A percentile compares a stretch with the other conserved stretches of the same genome.
These are phyloP conservation scores for Drosophila grimshawi DNA, from an alignment of 1,140 invertebrate genomes.

Conservation along the genomic window DNA sequence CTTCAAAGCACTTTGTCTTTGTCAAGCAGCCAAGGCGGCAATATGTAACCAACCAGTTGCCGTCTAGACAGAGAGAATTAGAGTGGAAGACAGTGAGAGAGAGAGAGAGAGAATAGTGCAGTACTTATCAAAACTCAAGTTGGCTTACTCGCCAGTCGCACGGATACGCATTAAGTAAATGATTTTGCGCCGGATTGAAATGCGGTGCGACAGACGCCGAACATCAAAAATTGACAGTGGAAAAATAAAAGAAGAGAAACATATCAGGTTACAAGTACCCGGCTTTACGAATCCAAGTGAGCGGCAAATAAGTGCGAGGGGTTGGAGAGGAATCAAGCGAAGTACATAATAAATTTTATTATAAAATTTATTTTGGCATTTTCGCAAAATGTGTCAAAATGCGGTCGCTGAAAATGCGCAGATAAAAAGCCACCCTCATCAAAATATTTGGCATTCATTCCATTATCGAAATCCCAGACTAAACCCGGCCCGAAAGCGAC, in stretches of 20 bases:
- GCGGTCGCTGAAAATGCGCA: slow-evolving; percentile 58
- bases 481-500: slow-evolving; percentile 50
- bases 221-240: slow-evolving; percentile 70
- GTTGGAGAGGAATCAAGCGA: slow-evolving; percentile 43
- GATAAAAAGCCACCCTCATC: slow-evolving; percentile 64
- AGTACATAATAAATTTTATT: slow-evolving; percentile 83
- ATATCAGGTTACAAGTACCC: slow-evolving; percentile 66
- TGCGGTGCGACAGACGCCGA: slow-evolving; percentile 51
- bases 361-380: slow-evolving; percentile 77
- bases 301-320: slow-evolving; percentile 49
- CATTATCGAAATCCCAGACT: slow-evolving; percentile 82
- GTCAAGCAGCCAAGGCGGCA: slow-evolving; percentile 35
- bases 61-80: slow-evolving; percentile 10
- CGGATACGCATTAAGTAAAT: slow-evolving; percentile 74
- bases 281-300: slow-evolving; percentile 35
- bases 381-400: slow-evolving; percentile 75
- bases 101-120: neutral
- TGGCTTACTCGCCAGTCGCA: slow-evolving; percentile 34
- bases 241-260: slow-evolving; percentile 42
- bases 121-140: slow-evolving; percentile 16
- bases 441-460: slow-evolving; percentile 82
- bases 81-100: neutral
- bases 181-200: slow-evolving; percentile 63
- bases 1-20: slow-evolving; percentile 75
- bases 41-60: slow-evolving; percentile 16